Evolutionary conservation across 2,113 vertebrate species (phyloP).

Genomic region (Mirounga angustirostris): DNA sequence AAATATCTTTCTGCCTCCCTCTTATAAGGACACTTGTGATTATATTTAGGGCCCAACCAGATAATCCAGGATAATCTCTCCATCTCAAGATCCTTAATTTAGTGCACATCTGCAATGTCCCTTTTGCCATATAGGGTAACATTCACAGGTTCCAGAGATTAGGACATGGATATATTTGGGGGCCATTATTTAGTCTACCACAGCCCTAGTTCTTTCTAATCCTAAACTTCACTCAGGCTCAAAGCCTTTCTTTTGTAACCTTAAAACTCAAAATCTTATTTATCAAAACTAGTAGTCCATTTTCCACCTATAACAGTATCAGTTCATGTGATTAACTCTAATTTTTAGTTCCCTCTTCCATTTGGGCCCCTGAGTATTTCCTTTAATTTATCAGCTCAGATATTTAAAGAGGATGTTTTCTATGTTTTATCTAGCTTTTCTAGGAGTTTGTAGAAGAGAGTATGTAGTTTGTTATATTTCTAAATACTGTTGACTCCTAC

Average conservation of each 20-base stretch:
- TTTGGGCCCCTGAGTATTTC: not conserved
- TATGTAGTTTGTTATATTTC: constrained; percentile 7
- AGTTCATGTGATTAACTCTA: not conserved
- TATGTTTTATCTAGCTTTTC: not conserved
- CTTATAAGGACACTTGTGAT: not conserved
- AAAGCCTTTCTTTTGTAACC: not conserved
- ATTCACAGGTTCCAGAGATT: not conserved
- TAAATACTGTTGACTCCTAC: not conserved
- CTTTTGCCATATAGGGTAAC: not conserved
- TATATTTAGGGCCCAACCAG: not conserved
- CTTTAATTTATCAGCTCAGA: constrained; percentile 5
- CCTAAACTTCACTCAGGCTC: not conserved
- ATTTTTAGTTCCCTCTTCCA: not conserved
- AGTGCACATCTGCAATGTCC: not conserved
- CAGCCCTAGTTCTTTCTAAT: not conserved
- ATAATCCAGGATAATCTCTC: not conserved
- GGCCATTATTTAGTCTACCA: not conserved
- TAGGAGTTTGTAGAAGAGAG: not conserved
- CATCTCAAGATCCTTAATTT: not conserved
- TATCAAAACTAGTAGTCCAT: not conserved
- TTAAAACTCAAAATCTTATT: constrained; percentile 27
- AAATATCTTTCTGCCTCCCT: not conserved
- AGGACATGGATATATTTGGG: not conserved
- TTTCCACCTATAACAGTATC: not conserved
- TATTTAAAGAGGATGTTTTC: constrained; percentile 1